Conservation (phyloP, 2,888 invertebrate genomes). For the Rhabditoides inermis region DNA sequence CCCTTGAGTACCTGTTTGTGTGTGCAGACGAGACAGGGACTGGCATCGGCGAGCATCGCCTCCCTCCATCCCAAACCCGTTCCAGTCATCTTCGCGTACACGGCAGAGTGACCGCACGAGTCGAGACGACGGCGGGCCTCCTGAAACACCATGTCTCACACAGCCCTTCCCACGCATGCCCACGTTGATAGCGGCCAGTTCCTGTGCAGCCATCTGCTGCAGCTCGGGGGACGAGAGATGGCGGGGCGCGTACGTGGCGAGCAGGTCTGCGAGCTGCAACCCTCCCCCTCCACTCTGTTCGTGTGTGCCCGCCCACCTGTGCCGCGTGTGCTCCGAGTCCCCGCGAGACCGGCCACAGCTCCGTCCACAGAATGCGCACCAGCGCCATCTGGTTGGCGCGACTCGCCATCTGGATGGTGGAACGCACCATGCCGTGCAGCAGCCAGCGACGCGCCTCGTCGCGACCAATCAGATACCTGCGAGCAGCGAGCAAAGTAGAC, state of each 20-base stretch:
- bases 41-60: conserved; percentile 65
- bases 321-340: conserved; percentile 85
- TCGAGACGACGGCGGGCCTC: too few relatives aligned
- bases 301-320: too few relatives aligned
- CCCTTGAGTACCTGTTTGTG: too few relatives aligned
- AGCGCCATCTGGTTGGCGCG: conserved; percentile 53
- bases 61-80: conserved; percentile 22
- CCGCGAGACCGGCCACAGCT: conserved; percentile 79
- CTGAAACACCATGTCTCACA: too few relatives aligned
- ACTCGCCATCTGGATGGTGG: conserved; percentile 26
- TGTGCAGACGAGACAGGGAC: conserved; percentile 92
- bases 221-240: conserved; percentile 53
- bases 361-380: conserved; percentile 70
- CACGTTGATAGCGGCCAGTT: conserved; percentile 13
- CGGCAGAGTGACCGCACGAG: too few relatives aligned
- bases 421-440: conserved; percentile 26
- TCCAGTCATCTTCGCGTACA: conserved; percentile 19
- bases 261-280: conserved; percentile 90
- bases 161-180: too few relatives aligned
- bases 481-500: too few relatives aligned
- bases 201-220: conserved; percentile 13
- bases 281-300: too few relatives aligned
- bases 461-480: conserved; percentile 22
- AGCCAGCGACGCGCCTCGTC: conserved; percentile 25
- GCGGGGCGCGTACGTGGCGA: conserved; percentile 86